Percentiles rank a stretch among this genome's conserved stretches.
These are phyloP conservation scores for Deilephila elpenor DNA, from an alignment of 2,888 invertebrate species.

Conservation along the genomic window DNA sequence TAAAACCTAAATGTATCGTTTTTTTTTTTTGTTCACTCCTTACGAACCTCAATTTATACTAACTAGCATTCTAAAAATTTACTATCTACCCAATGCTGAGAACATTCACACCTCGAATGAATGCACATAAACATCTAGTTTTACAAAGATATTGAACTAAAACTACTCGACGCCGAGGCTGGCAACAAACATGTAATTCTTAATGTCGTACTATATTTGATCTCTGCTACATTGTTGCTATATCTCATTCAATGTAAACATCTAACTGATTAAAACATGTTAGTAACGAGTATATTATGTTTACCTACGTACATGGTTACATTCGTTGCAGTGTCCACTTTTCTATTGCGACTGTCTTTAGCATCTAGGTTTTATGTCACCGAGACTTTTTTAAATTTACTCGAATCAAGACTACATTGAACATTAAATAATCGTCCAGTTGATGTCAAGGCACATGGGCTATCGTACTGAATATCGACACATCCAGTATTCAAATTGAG, in stretches of 20 bases:
- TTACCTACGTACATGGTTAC: background rate
- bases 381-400: background rate
- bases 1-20: constrained; percentile 21
- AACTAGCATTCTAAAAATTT: constrained; percentile 84
- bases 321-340: background rate
- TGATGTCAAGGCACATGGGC: constrained; percentile 31
- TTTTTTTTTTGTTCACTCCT: constrained; percentile 49
- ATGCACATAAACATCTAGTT: constrained; percentile 80
- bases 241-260: constrained; percentile 20
- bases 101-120: constrained; percentile 73
- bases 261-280: background rate
- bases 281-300: background rate
- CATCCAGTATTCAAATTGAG: constrained; percentile 41
- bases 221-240: constrained; percentile 9
- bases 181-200: constrained; percentile 61
- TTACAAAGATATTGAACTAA: constrained; percentile 79
- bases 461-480: constrained; percentile 27
- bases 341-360: background rate
- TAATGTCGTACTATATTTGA: constrained; percentile 18
- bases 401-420: background rate
- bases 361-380: background rate
- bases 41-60: constrained; percentile 78
- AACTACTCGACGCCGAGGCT: constrained; percentile 68
- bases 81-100: constrained; percentile 82
- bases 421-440: background rate